phyloP scores from a whole-genome alignment of 92 coral and sea anemone genomes.

The Epizoanthus stellaris region DNA sequence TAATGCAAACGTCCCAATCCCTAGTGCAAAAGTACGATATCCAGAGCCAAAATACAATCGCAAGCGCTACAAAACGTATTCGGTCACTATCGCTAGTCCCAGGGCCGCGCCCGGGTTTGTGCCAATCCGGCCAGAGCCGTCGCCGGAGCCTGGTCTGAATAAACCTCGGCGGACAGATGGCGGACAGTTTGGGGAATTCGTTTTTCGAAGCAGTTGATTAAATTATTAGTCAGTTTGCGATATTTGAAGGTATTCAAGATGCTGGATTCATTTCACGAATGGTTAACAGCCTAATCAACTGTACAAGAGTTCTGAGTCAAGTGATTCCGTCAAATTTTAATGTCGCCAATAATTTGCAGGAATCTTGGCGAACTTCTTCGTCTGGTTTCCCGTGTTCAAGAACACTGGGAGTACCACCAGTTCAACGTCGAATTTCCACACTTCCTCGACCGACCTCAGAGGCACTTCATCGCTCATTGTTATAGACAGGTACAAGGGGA shows the following conservation, averaged over 20 bases:
- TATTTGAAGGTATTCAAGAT: conserved; percentile 31
- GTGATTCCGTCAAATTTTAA: not conserved
- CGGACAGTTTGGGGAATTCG: conserved; percentile 4
- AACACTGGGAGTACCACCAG: conserved; percentile 52
- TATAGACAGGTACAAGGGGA: conserved; percentile 26
- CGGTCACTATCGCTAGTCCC: conserved; percentile 25
- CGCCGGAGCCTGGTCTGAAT: not conserved
- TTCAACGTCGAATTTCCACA: conserved; percentile 34
- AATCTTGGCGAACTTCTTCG: conserved; percentile 37
- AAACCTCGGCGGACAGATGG: not conserved
- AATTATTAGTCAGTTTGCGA: conserved; percentile 41
- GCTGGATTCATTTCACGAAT: conserved; percentile 22
- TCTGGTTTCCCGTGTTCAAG: conserved; percentile 42
- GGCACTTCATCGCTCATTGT: conserved; percentile 30
- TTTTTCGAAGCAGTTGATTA: conserved; percentile 31
- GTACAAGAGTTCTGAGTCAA: conserved; percentile 29
- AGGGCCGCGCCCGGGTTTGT: not conserved
- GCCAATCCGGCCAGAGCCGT: too few species aligned
- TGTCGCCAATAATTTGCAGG: not conserved
- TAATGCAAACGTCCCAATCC: not conserved
- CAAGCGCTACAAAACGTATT: conserved; percentile 1
- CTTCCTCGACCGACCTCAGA: conserved; percentile 52
- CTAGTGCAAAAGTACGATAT: not conserved
- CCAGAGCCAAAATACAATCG: not conserved
- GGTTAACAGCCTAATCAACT: conserved; percentile 19